Evolutionary conservation across 2,113 vertebrate genomes (phyloP).

Genomic region (Vimba vimba): DNA sequence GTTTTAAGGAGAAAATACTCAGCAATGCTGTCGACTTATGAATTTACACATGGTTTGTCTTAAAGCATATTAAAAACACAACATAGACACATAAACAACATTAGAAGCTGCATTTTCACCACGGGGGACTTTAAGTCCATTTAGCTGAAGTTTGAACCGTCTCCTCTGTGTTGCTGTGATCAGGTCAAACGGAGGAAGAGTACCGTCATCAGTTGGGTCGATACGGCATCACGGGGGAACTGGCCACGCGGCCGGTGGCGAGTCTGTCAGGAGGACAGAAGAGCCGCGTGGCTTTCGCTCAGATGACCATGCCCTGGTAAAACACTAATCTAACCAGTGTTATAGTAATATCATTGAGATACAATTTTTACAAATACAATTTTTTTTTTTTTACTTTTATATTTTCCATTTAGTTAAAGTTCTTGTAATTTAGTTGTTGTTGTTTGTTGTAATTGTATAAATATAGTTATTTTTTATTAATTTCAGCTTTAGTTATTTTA

Average conservation of each 20-base stretch:
- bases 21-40: too few species aligned
- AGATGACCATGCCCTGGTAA: conserved; percentile 98
- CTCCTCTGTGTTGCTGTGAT: not conserved
- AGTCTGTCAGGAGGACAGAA: conserved; percentile 97
- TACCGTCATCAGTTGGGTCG: conserved; percentile 96
- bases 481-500: not conserved
- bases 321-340: not conserved
- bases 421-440: not conserved
- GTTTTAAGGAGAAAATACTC: too few species aligned
- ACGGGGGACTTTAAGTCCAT: too few species aligned
- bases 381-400: too few species aligned
- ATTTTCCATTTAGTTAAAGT: not conserved
- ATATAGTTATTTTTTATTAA: too few species aligned
- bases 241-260: conserved; percentile 89
- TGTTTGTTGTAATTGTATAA: too few species aligned
- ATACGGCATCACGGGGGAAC: conserved; percentile 92
- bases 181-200: conserved; percentile 92
- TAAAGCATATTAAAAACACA: too few species aligned
- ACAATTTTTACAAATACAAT: too few species aligned
- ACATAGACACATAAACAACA: too few species aligned
- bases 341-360: not conserved
- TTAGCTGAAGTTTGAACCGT: not conserved
- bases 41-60: too few species aligned
- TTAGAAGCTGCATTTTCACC: too few species aligned
- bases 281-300: conserved; percentile 95